A percentile compares a stretch with the other conserved stretches of the same genome.
Conservation (phyloP, 2,888 invertebrate species). For the Parthenolecanium corni region DNA sequence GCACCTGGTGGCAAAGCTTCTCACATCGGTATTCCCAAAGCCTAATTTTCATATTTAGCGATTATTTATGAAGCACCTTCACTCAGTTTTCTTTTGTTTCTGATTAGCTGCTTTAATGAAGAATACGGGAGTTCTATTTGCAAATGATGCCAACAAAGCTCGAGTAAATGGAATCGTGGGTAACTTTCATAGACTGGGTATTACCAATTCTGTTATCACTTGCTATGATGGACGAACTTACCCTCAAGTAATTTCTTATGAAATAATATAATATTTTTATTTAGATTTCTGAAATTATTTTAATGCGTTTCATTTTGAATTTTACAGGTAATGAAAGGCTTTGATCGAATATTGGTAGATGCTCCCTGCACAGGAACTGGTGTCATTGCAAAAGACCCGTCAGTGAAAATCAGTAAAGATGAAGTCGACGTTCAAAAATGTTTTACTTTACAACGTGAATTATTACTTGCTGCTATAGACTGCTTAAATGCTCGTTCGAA, state of each 20-base stretch:
- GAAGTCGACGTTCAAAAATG: conserved; percentile 81
- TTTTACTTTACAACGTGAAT: conserved; percentile 80
- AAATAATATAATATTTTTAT: neutral
- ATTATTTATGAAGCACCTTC: neutral
- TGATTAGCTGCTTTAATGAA: conserved; percentile 81
- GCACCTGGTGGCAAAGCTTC: conserved; percentile 99
- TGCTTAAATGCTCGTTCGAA: conserved; percentile 82
- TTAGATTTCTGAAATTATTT: neutral
- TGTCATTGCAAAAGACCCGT: conserved; percentile 92
- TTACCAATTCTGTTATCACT: conserved; percentile 83
- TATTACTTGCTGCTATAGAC: conserved; percentile 93
- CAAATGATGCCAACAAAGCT: conserved; percentile 88
- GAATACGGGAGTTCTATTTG: conserved; percentile 90
- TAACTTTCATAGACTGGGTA: conserved; percentile 90
- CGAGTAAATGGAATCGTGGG: conserved; percentile 85
- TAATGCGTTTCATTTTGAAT: neutral
- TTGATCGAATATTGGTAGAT: conserved; percentile 90
- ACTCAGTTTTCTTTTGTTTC: neutral
- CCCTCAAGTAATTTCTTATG: conserved; percentile 44
- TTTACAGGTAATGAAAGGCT: conserved; percentile 67
- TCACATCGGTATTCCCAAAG: conserved; percentile 56
- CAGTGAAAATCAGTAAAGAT: conserved; percentile 87
- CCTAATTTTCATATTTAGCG: neutral
- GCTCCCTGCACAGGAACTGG: conserved; percentile 99
- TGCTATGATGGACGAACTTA: conserved; percentile 82